Evolutionary conservation across 2,888 invertebrate genomes (phyloP).

Genomic region (Hylaea fasciaria): DNA sequence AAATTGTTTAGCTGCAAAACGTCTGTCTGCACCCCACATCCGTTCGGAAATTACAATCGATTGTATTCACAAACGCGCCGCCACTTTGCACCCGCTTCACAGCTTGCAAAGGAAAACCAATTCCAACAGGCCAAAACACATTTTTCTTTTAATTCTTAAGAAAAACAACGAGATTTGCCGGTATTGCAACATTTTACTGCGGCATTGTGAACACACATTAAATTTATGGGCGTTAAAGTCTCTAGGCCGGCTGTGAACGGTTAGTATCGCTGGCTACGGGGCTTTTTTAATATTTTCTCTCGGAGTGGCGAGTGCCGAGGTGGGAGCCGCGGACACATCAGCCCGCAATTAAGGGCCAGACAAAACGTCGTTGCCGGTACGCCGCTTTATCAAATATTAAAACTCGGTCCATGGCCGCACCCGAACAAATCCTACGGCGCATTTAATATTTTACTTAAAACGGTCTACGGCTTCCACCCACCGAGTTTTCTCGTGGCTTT

Average conservation of each 20-base stretch:
- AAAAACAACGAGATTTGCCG: constrained; percentile 73
- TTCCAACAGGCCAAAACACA: constrained; percentile 53
- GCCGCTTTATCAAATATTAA: constrained; percentile 77
- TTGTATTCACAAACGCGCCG: constrained; percentile 42
- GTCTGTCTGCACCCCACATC: constrained; percentile 51
- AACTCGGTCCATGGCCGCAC: constrained; percentile 62
- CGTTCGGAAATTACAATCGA: constrained; percentile 70
- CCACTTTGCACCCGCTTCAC: constrained; percentile 25
- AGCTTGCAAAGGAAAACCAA: constrained; percentile 50
- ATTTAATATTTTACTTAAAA: constrained; percentile 82
- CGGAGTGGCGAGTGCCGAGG: constrained; percentile 38
- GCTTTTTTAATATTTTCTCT: constrained; percentile 70
- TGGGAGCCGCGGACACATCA: constrained; percentile 60
- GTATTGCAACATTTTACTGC: constrained; percentile 79
- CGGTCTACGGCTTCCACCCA: constrained; percentile 73
- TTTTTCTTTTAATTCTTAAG: constrained; percentile 64
- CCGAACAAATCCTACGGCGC: constrained; percentile 72
- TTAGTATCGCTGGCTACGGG: constrained; percentile 64
- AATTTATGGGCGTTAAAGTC: constrained; percentile 79
- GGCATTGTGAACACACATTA: constrained; percentile 73
- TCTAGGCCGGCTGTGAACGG: constrained; percentile 76
- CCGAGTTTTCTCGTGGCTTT: constrained; percentile 71
- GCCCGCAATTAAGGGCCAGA: constrained; percentile 74
- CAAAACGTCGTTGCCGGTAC: constrained; percentile 66
- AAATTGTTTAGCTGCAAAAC: constrained; percentile 20